phyloP scores from a whole-genome alignment of 2,113 vertebrate genomes.

The Heteronetta atricapilla region DNA sequence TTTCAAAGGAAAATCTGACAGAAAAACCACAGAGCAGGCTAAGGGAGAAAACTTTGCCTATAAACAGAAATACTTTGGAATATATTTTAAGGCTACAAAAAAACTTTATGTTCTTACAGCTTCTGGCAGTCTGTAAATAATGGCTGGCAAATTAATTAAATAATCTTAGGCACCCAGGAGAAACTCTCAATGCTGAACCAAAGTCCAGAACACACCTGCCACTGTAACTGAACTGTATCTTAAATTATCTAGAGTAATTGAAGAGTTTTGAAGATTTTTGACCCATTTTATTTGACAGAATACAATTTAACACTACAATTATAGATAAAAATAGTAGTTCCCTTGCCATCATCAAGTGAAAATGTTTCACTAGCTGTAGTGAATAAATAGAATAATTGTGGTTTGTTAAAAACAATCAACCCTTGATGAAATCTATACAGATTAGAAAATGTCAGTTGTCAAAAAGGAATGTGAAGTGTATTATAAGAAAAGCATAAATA shows the following conservation, averaged over 20 bases:
- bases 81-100: background rate
- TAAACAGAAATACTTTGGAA: background rate
- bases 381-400: background rate
- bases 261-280: constrained; percentile 21
- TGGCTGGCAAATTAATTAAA: constrained; percentile 22
- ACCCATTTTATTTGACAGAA: background rate
- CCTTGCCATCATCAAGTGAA: background rate
- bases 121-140: constrained; percentile 25
- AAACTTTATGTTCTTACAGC: background rate
- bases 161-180: background rate
- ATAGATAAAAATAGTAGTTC: constrained; percentile 26
- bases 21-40: background rate
- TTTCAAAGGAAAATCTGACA: background rate
- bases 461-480: background rate
- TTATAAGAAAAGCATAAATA: background rate
- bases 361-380: background rate
- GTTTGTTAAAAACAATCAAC: background rate
- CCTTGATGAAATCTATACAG: background rate
- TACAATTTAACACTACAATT: constrained; percentile 20
- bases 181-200: constrained; percentile 10
- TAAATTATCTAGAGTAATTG: constrained; percentile 3
- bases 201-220: background rate
- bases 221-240: background rate
- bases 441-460: background rate
- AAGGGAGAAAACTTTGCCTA: background rate